Conservation (phyloP, 1,140 invertebrate species). For the Nilaparvata lugens region DNA sequence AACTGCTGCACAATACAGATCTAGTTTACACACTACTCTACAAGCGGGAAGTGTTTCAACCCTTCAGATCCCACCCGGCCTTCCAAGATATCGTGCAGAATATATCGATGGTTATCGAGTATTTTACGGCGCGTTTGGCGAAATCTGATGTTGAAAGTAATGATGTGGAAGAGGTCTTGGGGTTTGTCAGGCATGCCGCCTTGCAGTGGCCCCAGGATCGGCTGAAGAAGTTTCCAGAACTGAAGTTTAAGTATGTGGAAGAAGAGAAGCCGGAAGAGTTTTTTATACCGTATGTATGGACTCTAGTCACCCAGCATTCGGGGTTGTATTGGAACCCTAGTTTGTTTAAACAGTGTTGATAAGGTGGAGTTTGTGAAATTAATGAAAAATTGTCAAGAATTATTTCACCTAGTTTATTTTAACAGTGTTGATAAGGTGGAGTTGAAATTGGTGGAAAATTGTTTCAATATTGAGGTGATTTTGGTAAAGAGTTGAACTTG, state of each 20-base stretch:
- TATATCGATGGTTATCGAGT: conserved; percentile 85
- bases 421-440: conserved; percentile 11
- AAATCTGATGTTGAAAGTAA: conserved; percentile 50
- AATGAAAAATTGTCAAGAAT: no score
- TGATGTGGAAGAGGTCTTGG: conserved; percentile 76
- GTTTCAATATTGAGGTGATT: no score
- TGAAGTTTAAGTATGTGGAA: conserved; percentile 99
- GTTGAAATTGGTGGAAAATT: no score
- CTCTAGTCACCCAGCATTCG: conserved; percentile 56
- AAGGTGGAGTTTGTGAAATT: neutral
- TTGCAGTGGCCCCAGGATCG: conserved; percentile 85
- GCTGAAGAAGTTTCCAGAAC: conserved; percentile 95
- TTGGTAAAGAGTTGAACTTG: no score
- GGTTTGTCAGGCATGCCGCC: conserved; percentile 76
- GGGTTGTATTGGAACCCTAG: conserved; percentile 14
- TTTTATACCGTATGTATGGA: conserved; percentile 99
- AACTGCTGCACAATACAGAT: conserved; percentile 85
- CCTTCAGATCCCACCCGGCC: conserved; percentile 74
- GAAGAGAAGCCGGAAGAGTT: conserved; percentile 98
- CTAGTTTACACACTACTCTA: conserved; percentile 94
- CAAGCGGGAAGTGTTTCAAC: conserved; percentile 82
- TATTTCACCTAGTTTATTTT: conserved; percentile 11
- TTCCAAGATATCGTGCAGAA: conserved; percentile 96
- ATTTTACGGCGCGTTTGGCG: conserved; percentile 74
- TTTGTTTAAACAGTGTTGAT: conserved; percentile 18